Percentiles rank a stretch among this genome's conserved stretches.
Evolutionary conservation across 2,113 vertebrate species (phyloP).

Genomic region (Phyllostomus hastatus): DNA sequence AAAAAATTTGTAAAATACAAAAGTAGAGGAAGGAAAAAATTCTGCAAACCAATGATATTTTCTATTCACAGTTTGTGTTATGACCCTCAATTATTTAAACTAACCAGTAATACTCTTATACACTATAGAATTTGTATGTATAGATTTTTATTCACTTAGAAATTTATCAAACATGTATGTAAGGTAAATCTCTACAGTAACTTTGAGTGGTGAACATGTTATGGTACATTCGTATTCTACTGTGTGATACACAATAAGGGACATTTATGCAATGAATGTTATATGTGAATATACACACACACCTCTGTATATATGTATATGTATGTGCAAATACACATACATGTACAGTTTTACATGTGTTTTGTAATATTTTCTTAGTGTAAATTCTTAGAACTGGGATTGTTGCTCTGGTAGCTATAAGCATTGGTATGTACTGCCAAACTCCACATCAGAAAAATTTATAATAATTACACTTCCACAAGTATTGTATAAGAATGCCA

Average conservation of each 20-base stretch:
- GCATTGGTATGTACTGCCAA: not conserved
- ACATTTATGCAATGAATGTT: not conserved
- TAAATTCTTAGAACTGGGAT: not conserved
- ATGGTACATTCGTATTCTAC: too few species aligned
- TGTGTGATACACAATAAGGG: not conserved
- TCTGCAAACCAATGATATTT: not conserved
- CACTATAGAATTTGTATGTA: not conserved
- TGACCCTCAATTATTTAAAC: not conserved
- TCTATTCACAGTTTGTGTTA: not conserved
- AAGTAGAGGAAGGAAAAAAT: not conserved
- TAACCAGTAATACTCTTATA: not conserved
- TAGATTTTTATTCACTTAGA: not conserved
- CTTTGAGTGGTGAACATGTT: not conserved
- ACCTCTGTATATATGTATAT: not conserved
- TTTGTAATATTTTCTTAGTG: not conserved
- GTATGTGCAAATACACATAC: too few species aligned
- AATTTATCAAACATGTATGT: not conserved
- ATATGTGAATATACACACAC: not conserved
- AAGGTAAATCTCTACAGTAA: not conserved
- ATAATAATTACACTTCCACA: not conserved
- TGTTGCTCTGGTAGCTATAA: not conserved
- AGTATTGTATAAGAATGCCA: not conserved
- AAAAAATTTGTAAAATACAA: not conserved
- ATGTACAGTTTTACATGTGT: not conserved
- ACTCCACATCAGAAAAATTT: not conserved